These are phyloP conservation scores for Pandemis corylana DNA, from an alignment of 2,888 invertebrate genomes.

Conservation along the genomic window DNA sequence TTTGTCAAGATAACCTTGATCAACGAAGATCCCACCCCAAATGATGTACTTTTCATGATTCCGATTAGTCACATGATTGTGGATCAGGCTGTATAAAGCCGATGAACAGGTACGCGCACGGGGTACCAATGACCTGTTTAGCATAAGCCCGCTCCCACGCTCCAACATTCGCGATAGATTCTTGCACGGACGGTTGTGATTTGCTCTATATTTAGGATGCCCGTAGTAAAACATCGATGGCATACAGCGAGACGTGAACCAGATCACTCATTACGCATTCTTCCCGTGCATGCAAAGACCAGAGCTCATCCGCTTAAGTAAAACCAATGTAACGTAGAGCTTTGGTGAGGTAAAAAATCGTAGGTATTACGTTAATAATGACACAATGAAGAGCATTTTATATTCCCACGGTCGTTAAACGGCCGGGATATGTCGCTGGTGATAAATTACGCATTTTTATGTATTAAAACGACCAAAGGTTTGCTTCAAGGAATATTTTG, in stretches of 20 bases:
- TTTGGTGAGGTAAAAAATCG: slow-evolving; percentile 16
- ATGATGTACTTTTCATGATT: background rate
- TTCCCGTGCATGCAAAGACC: slow-evolving; percentile 12
- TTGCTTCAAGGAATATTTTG: slow-evolving; percentile 15
- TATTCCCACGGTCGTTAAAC: slow-evolving; percentile 39
- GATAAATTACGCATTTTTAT: slow-evolving; percentile 36
- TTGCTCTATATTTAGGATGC: slow-evolving; percentile 84
- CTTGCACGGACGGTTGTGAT: slow-evolving; percentile 83
- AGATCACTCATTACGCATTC: slow-evolving; percentile 56
- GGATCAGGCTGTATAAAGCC: slow-evolving; percentile 63
- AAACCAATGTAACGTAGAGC: slow-evolving; percentile 1
- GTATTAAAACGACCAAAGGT: slow-evolving; percentile 10
- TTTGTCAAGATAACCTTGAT: background rate
- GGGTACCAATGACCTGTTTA: slow-evolving; percentile 84
- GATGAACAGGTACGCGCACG: slow-evolving; percentile 67
- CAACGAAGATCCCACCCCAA: background rate
- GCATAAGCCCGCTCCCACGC: slow-evolving; percentile 81
- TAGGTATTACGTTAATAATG: slow-evolving; percentile 40
- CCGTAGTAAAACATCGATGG: slow-evolving; percentile 78
- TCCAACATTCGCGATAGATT: slow-evolving; percentile 79
- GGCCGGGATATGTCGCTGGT: slow-evolving; percentile 32
- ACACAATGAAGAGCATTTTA: slow-evolving; percentile 34
- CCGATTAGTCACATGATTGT: background rate
- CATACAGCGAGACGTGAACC: slow-evolving; percentile 68
- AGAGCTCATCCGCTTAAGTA: slow-evolving; percentile 8